A percentile compares a stretch with the other conserved stretches of the same genome.
phyloP scores from a whole-genome alignment of 2,888 invertebrate species.

The Troglohyphantes excavatus region DNA sequence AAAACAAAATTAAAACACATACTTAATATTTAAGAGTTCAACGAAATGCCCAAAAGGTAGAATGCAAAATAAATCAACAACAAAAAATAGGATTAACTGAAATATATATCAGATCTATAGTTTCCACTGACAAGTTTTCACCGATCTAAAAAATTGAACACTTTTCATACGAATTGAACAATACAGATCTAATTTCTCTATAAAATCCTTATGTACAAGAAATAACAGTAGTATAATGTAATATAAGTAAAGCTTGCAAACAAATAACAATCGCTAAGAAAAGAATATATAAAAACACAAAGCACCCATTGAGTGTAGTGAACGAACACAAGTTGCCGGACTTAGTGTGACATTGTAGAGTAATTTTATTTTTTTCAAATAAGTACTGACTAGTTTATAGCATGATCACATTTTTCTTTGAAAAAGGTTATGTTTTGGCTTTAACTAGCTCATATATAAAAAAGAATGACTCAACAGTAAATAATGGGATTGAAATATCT shows the following conservation, averaged over 20 bases:
- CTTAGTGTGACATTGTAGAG: background rate
- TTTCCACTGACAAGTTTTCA: background rate
- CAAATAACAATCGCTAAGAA: constrained; percentile 1
- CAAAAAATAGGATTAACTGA: too few relatives aligned
- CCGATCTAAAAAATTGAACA: background rate
- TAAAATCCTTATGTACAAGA: background rate
- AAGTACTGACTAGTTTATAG: background rate
- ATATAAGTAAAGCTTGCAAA: background rate
- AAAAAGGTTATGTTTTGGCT: background rate
- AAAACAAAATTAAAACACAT: background rate
- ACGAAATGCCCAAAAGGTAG: too few relatives aligned
- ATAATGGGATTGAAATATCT: too few relatives aligned
- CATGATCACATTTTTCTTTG: background rate
- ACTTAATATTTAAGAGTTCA: too few relatives aligned
- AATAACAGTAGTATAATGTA: constrained; percentile 5
- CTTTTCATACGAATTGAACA: background rate
- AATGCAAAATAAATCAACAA: too few relatives aligned
- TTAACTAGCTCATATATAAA: background rate
- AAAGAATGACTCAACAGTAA: background rate
- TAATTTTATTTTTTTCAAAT: background rate
- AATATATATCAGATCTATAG: background rate
- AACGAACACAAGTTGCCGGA: background rate
- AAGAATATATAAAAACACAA: background rate
- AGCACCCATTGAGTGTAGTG: background rate
- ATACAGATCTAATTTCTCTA: background rate